Percentiles rank a stretch among this genome's conserved stretches.
These are phyloP conservation scores for Littorina saxatilis DNA, from an alignment of 1,140 invertebrate genomes.

Conservation along the genomic window DNA sequence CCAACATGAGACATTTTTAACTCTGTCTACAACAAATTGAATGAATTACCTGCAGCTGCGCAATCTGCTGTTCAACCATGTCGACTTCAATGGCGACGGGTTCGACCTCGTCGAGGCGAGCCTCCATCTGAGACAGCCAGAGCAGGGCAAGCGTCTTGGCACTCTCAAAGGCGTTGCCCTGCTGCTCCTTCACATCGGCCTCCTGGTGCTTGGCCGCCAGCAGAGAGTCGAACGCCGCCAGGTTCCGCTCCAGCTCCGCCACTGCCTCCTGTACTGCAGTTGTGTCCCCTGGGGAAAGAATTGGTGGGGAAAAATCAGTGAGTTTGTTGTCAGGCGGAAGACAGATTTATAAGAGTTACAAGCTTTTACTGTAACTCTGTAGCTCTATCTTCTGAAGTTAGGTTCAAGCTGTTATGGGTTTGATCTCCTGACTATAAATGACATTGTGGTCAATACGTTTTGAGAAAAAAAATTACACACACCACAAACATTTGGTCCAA, in stretches of 20 bases:
- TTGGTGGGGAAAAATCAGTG: no score
- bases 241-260: constrained; percentile 86
- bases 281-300: neutral
- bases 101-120: constrained; percentile 82
- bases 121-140: constrained; percentile 90
- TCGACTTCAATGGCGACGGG: constrained; percentile 92
- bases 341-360: no score
- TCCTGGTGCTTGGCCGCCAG: constrained; percentile 90
- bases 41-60: constrained; percentile 84
- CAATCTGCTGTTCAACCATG: constrained; percentile 87
- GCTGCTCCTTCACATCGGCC: constrained; percentile 88
- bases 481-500: no score
- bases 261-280: constrained; percentile 86
- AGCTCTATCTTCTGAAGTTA: no score
- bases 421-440: no score
- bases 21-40: no score
- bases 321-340: no score
- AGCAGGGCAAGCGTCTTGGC: constrained; percentile 88
- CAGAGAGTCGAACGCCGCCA: constrained; percentile 83
- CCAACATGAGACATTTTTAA: no score
- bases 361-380: no score
- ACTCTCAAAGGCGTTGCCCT: constrained; percentile 89
- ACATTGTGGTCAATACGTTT: no score
- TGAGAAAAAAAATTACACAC: no score
- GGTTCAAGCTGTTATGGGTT: no score